A percentile compares a stretch with the other conserved stretches of the same genome.
These are phyloP conservation scores for Megaceryle torquata DNA, from an alignment of 2,113 vertebrate genomes.

Conservation along the genomic window DNA sequence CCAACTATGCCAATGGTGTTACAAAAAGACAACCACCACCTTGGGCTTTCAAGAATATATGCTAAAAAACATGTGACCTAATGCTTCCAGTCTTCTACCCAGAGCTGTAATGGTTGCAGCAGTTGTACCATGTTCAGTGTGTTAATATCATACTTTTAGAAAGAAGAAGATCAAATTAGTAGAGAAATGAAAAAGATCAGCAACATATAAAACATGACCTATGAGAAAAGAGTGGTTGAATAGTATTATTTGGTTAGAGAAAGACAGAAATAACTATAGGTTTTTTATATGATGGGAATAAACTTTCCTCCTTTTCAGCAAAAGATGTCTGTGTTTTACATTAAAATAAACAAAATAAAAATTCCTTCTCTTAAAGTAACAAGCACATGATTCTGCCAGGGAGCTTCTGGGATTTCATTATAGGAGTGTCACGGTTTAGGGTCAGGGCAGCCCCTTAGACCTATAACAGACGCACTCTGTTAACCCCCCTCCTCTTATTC, in stretches of 20 bases:
- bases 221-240: not conserved
- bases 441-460: too few species aligned
- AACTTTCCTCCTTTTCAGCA: not conserved
- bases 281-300: not conserved
- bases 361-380: not conserved
- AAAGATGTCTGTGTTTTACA: not conserved
- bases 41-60: not conserved
- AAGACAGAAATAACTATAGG: not conserved
- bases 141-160: not conserved
- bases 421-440: not conserved
- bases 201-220: not conserved
- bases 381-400: not conserved
- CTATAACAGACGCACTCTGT: too few species aligned
- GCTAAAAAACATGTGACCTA: not conserved
- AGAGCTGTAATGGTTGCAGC: not conserved
- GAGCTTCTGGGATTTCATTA: not conserved
- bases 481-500: not conserved
- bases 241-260: not conserved
- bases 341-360: not conserved
- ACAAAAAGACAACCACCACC: not conserved
- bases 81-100: not conserved
- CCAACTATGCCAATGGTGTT: not conserved
- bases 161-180: not conserved
- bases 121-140: not conserved
- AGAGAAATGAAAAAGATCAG: not conserved